Evolutionary conservation across 2,113 vertebrate species (phyloP), one percentile per base, ranked within the genome.

Genomic region (Dasyurus viverrinus): DNA sequence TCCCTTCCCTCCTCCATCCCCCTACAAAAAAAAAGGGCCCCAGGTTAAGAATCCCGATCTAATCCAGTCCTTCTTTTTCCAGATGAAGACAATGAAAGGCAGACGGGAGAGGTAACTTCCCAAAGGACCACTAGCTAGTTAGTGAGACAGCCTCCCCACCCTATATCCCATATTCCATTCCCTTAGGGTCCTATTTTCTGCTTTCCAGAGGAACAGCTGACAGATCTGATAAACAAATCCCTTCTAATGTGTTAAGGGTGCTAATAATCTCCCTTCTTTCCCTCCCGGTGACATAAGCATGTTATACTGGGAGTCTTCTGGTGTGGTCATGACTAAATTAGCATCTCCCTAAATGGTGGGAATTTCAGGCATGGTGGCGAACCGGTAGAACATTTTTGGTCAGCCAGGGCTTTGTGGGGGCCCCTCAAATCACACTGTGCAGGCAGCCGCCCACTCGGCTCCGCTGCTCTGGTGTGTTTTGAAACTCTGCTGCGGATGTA

Each of bases 401-500:
- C 95, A 54, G 46, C 68, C 93, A 97, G 97, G 96, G 97, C 94
- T 48, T 54, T 25, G 36, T 84, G 95, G 93, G 90, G 68, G 93
- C 90, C 53, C 89, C 94, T 50, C 54, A 11, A 0, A 92, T 30
- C 94, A 93, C 94, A 84, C 95, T 93, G 96, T 95, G 96, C 95
- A 95, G 93, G 92, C 57, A 27, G 94, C 93, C 42, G 4, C 92
- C 95, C 24, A 54, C 94, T 94, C 47, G 0, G 92, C 91, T 90
- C 7, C 0, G 93, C 60, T 95, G 91, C 97, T 96, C 97, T 2
- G 96, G 3, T 97, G 97, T 99, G 98, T 98, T 99, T 99, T 99
- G 98, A 99, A 98, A 98, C 94, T 96, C 98, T 93, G 98, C 98
- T 98, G 98, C 98, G 99, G 98, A 99, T 99, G 98, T 99, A 98